Evolutionary conservation across 2,113 vertebrate species (phyloP), one percentile per base, ranked within the genome.

Genomic region (Murina feae): DNA sequence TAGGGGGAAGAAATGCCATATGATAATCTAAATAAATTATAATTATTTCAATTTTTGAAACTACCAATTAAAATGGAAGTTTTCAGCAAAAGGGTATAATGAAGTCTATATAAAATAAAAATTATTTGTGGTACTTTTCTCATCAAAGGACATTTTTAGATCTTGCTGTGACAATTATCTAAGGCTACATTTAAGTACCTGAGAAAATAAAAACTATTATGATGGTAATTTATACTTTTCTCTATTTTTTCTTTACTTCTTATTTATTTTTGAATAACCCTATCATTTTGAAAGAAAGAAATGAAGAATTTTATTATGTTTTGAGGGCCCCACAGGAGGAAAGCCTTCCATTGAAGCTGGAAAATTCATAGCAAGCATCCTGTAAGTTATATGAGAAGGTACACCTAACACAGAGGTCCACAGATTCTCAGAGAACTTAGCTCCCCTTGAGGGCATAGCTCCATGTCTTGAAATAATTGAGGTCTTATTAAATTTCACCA

Each of bases 151-250:
- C 12, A 92, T 44, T 47, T 66, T 14, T 82, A 1, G 28, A 58
- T 86, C 60, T 90, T 96, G 13, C 51, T 63, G 6, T 82, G 42
- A 89, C 25, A 90, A 68, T 89, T 89, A 89, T 47, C 42, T 35
- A 81, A 93, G 65, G 1, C 25, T 91, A 3, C 47, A 71, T 37
- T 83, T 93, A 94, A 84, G 23, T 32, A 72, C 2, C 65, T 88
- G 42, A 88, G 4, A 84, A 95, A 92, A 89, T 83, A 53, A 89
- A 95, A 95, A 92, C 12, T 47, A 63, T 65, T 86, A 79, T n/a
- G 4, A 55, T 44, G 7, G 0, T 85, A 92, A 93, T 88, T 89
- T 66, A 75, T 72, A 89, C 16, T 66, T 92, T 87, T 75, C 32
- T 89, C 5, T 39, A 42, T 83, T 68, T 82, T 23, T 86, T 55